Base-by-base conservation (phyloP, 2,113 vertebrate species). In the Gobio gobio region DNA sequence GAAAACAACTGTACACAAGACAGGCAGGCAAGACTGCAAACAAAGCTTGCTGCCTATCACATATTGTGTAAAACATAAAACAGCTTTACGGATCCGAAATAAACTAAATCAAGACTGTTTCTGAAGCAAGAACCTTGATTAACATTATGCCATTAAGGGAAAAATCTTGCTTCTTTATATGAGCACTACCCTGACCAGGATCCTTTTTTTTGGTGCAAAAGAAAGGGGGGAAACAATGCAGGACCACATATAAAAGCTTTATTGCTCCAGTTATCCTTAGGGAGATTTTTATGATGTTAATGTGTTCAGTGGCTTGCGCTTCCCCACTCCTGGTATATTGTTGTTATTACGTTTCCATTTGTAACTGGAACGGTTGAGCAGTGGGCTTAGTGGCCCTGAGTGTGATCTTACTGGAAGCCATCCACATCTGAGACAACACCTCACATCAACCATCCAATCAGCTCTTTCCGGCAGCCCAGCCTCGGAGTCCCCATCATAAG, bases 341-440 rank as follows among this genome's bases (percentile, higher is more conserved):
- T 14, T 54, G 56, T 88, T 90, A 90, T 89, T 87, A 91, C 83
- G 58, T 84, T 86, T 86, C 88, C 82, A 87, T 79, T 83, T 90
- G 76, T 81, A 85, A 72, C 83, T 86, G 77, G 72, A 64, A 49
- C 36, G 29, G 61, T 86, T 78, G 83, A 82, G 68, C 24, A 51
- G 66, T 61, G 22, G 58, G 47, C 58, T 13, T 56, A 61, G 63
- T 68, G 49, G 40, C 78, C 49, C 83, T 6, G 81, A 87, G 82
- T 78, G 36, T 78, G 16, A 66, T 82, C 86, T 24, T 47, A 61
- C 26, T 7, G 83, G 36, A 56, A 22, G 18, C 33, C 47, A 16
- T 64, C 51, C 29, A 7, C 24, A 22, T 56, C 26, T 64, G 58
- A 79, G 68, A 79, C 24, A 83, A 51, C 36, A 33, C 49, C 47